Base-by-base conservation (phyloP, 2,888 invertebrate genomes). In the Argyresthia goedartella region DNA sequence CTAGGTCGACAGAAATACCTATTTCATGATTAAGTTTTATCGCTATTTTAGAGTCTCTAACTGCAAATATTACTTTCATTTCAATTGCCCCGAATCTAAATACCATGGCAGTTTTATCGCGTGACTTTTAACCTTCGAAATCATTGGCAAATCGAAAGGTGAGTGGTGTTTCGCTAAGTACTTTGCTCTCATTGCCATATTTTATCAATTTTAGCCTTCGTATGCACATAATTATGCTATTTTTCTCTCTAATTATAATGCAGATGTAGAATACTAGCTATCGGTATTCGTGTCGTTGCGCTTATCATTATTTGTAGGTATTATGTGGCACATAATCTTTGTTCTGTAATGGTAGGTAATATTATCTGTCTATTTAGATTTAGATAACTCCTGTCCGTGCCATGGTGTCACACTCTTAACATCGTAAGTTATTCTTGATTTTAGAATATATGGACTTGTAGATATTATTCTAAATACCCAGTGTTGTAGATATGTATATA, bases 121-220 rank as follows among this genome's bases (percentile, higher is more conserved):
- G 14, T 48, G 36, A 14, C 36, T 25, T 10, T 36, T 8, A 36
- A 36, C 8, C 13, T 36, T 14, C 10, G 8, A 14, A 4, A 4
- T 7, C 48, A 14, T 14, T 15, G n/a, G 48, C 9, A 49, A 42
- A 49, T 41, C 11, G 16, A 41, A 49, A 41, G 41, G 49, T 49
- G 41, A 16, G 41, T 41, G 16, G 49, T 49, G 35, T 49, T 49
- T 49, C 11, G 25, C n/a, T 49, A 25, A 6, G 25, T 25, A 41
- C 35, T 41, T 49, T 11, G 39, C 25, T 42, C 25, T 25, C n/a
- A 42, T 81, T 82, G 81, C 84, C 84, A 84, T 85, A 85, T 84
- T 85, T 84, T 77, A 66, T 67, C 67, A 62, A 72, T 72, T 82
- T 73, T 62, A 73, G 72, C 73, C 72, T 73, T 73, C 74, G 69